Conservation (phyloP, 2,113 vertebrate genomes). For the Triplophysa dalaica region DNA sequence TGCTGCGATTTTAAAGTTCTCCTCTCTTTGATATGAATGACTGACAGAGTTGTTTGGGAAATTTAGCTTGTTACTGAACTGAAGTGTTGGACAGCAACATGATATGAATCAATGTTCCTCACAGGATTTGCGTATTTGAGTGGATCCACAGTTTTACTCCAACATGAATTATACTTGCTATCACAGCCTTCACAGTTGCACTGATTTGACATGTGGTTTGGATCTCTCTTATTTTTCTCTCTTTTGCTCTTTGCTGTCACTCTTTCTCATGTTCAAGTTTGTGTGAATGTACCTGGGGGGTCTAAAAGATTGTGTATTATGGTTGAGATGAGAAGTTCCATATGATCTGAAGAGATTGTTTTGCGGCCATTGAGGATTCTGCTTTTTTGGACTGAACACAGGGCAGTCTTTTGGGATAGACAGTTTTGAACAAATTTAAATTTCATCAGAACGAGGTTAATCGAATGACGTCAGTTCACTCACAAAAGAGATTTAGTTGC, state of each 20-base stretch:
- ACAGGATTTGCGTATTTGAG: constrained; percentile 36
- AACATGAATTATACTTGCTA: constrained; percentile 39
- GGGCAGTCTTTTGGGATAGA: constrained; percentile 23
- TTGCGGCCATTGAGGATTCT: constrained; percentile 50
- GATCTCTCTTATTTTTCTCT: constrained; percentile 5
- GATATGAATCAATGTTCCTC: constrained; percentile 28
- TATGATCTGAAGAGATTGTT: constrained; percentile 46
- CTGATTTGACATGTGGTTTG: constrained; percentile 51
- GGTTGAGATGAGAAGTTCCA: constrained; percentile 44
- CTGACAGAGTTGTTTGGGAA: constrained; percentile 19
- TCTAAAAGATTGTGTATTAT: constrained; percentile 42
- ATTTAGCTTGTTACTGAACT: constrained; percentile 19
- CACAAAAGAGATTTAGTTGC: constrained; percentile 41
- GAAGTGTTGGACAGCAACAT: constrained; percentile 18
- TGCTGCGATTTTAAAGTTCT: neutral
- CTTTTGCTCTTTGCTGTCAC: neutral
- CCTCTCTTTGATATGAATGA: neutral
- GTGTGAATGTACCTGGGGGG: constrained; percentile 43
- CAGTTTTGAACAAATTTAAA: constrained; percentile 49
- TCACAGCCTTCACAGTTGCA: constrained; percentile 38
- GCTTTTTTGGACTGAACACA: constrained; percentile 52
- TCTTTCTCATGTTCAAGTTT: constrained; percentile 17
- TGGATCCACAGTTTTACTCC: constrained; percentile 30
- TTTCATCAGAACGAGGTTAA: constrained; percentile 52
- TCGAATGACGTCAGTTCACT: constrained; percentile 43